Evolutionary conservation across 2,113 vertebrate species (phyloP).

Genomic region (Oryzias curvinotus): DNA sequence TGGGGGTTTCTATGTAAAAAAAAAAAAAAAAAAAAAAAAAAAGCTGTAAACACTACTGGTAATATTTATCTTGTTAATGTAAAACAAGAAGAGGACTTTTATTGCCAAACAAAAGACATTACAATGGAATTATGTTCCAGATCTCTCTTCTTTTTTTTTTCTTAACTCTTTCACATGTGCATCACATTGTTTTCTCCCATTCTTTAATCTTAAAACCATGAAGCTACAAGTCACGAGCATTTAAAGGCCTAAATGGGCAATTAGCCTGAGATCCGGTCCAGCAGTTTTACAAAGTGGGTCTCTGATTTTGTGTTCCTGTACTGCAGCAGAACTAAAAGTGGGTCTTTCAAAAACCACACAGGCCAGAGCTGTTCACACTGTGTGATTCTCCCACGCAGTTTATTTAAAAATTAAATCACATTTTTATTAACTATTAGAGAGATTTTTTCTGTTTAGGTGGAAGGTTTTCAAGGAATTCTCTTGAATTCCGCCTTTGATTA

Average conservation of each 20-base stretch:
- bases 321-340: background rate
- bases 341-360: no score
- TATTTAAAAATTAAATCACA: no score
- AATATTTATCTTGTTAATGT: no score
- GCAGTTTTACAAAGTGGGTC: background rate
- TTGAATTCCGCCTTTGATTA: no score
- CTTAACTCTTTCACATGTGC: background rate
- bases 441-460: no score
- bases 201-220: background rate
- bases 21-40: no score
- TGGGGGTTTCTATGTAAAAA: slow-evolving; percentile 14
- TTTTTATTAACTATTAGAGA: no score
- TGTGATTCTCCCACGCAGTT: no score
- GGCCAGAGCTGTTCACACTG: no score
- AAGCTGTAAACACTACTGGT: slow-evolving; percentile 7
- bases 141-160: slow-evolving; percentile 2
- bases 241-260: background rate
- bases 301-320: background rate
- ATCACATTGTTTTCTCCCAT: slow-evolving; percentile 6
- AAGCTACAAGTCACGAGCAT: slow-evolving; percentile 1
- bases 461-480: no score
- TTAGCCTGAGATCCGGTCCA: slow-evolving; percentile 1
- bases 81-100: no score
- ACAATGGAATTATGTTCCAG: background rate
- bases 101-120: no score